Conservation (phyloP, 2,113 vertebrate genomes). For the Peromyscus polionotus region DNA sequence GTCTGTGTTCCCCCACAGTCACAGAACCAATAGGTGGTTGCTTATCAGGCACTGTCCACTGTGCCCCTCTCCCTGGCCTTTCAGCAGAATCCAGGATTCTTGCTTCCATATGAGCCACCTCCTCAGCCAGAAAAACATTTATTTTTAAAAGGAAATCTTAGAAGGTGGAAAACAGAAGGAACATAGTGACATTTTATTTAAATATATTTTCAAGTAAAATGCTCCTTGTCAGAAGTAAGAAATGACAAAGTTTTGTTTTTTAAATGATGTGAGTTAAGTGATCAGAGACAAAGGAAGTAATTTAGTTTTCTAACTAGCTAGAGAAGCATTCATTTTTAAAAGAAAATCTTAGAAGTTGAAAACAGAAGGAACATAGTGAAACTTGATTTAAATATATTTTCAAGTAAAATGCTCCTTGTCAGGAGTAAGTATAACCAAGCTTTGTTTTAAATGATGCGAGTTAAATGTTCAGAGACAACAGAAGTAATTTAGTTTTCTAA, state of each 20-base stretch:
- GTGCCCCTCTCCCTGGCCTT: not conserved
- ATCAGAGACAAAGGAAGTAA: not conserved
- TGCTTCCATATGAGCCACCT: not conserved
- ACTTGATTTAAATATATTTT: not conserved
- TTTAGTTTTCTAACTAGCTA: slow-evolving; percentile 45
- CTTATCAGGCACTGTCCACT: rapidly evolving
- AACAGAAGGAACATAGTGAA: not conserved
- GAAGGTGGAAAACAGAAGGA: not conserved
- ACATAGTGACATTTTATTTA: not conserved
- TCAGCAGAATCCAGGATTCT: not conserved
- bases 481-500: slow-evolving; percentile 37
- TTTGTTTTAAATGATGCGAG: not conserved
- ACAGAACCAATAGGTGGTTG: not conserved
- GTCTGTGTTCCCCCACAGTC: not conserved
- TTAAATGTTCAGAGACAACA: not conserved
- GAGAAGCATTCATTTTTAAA: not conserved
- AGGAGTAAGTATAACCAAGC: not conserved
- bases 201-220: slow-evolving; percentile 34
- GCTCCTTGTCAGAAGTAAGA: not conserved
- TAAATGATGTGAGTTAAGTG: not conserved
- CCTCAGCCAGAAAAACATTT: not conserved
- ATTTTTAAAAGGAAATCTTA: not conserved
- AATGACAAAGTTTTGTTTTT: slow-evolving; percentile 13
- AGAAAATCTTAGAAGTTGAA: not conserved
- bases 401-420: not conserved